Percentiles rank a stretch among this genome's conserved stretches.
phyloP scores from a whole-genome alignment of 2,797 vertebrate genomes.

The Staurois parvus region DNA sequence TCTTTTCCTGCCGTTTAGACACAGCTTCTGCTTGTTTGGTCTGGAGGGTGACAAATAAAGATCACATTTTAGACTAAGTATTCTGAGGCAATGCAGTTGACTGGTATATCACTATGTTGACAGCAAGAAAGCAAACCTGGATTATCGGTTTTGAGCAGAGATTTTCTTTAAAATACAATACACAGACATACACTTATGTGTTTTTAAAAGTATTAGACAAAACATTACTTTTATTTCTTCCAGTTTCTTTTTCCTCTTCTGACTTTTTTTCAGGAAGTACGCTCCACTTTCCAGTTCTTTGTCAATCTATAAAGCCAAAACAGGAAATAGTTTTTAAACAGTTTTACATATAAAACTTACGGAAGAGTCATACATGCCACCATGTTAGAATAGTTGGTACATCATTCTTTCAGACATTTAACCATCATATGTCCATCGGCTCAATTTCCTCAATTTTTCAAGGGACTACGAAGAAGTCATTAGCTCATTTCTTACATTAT shows the following conservation, averaged over 20 bases:
- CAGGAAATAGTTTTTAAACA: neutral
- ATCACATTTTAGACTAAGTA: neutral
- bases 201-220: neutral
- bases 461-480: too few species aligned
- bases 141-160: too few species aligned
- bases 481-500: too few species aligned
- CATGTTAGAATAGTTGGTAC: too few species aligned
- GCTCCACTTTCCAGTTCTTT: constrained; percentile 92
- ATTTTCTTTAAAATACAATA: too few species aligned
- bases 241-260: constrained; percentile 88
- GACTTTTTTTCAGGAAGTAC: constrained; percentile 91
- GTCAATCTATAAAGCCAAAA: constrained; percentile 81
- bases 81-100: too few species aligned
- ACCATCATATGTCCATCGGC: too few species aligned
- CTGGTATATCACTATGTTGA: too few species aligned
- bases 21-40: constrained; percentile 88
- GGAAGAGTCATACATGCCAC: neutral
- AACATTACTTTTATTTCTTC: constrained; percentile 87
- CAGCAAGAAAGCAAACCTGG: too few species aligned
- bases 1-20: constrained; percentile 88
- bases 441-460: too few species aligned
- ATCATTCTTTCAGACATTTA: too few species aligned
- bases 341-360: neutral
- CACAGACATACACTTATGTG: too few species aligned
- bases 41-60: constrained; percentile 67